Evolutionary conservation across 2,113 vertebrate species (phyloP).

Genomic region (Psittacara wagleri): DNA sequence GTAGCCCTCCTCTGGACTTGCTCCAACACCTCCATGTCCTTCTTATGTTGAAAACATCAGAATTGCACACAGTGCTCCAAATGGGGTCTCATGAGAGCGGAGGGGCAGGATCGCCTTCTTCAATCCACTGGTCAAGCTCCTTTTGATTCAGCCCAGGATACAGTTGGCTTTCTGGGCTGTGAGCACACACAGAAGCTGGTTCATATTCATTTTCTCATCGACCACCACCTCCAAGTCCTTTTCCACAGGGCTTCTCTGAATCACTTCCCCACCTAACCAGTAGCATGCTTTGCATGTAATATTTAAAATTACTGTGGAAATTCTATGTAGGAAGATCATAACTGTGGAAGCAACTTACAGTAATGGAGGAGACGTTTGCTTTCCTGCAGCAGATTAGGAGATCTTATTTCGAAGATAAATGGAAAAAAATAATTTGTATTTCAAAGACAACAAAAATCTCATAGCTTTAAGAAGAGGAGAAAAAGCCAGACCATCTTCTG

Average conservation of each 20-base stretch:
- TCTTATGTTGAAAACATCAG: background rate
- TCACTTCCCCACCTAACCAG: background rate
- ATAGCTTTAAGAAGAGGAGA: background rate
- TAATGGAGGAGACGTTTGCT: background rate
- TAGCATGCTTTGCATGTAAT: background rate
- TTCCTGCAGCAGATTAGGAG: background rate
- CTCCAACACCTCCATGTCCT: background rate
- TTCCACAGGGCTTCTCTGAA: background rate
- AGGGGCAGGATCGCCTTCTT: background rate
- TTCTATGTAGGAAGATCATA: background rate
- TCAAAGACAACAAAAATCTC: background rate
- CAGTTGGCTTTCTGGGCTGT: background rate
- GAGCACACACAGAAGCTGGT: background rate
- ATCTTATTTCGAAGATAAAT: background rate
- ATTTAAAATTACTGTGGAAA: slow-evolving; percentile 30
- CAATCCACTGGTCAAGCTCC: background rate
- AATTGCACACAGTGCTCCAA: background rate
- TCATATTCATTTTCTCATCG: background rate
- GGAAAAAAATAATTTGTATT: background rate
- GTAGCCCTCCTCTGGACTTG: background rate
- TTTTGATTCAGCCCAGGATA: background rate
- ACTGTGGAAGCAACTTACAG: background rate
- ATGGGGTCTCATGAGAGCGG: background rate
- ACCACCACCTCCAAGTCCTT: background rate
- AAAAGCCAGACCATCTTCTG: background rate